Evolutionary conservation across 2,888 invertebrate species (phyloP).

Genomic region (Nemoura dubitans): DNA sequence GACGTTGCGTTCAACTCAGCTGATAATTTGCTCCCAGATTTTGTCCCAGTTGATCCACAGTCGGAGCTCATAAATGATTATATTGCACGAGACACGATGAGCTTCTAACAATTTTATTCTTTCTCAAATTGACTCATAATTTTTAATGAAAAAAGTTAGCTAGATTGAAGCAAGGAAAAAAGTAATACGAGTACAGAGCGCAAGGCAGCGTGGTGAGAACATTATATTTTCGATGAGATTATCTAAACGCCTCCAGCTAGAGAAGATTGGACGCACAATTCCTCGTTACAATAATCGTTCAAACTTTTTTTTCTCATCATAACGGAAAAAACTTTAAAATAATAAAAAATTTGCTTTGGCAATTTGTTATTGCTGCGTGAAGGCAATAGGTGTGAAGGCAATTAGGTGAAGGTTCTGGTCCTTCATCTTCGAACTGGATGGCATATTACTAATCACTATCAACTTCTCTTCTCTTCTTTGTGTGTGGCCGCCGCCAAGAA

Average conservation of each 20-base stretch:
- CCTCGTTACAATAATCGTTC: slow-evolving; percentile 31
- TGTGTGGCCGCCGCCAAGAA: background rate
- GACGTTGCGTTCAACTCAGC: background rate
- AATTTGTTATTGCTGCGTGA: background rate
- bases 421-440: background rate
- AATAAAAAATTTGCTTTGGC: slow-evolving; percentile 12
- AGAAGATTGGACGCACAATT: slow-evolving; percentile 37
- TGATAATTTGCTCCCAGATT: background rate
- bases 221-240: slow-evolving; percentile 27
- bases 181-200: background rate
- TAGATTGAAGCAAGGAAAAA: slow-evolving; percentile 15
- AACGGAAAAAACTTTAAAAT: slow-evolving; percentile 19
- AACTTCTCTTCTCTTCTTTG: slow-evolving; percentile 12
- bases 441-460: background rate
- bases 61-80: background rate
- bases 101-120: slow-evolving; percentile 27
- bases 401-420: background rate
- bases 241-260: background rate
- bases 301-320: slow-evolving; percentile 22
- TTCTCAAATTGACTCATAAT: slow-evolving; percentile 36
- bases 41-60: background rate
- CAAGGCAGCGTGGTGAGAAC: slow-evolving; percentile 28
- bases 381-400: background rate
- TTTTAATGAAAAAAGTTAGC: slow-evolving; percentile 34
- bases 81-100: slow-evolving; percentile 16